phyloP scores from a whole-genome alignment of 2,888 invertebrate genomes.

The Lepidochrysops patricia region DNA sequence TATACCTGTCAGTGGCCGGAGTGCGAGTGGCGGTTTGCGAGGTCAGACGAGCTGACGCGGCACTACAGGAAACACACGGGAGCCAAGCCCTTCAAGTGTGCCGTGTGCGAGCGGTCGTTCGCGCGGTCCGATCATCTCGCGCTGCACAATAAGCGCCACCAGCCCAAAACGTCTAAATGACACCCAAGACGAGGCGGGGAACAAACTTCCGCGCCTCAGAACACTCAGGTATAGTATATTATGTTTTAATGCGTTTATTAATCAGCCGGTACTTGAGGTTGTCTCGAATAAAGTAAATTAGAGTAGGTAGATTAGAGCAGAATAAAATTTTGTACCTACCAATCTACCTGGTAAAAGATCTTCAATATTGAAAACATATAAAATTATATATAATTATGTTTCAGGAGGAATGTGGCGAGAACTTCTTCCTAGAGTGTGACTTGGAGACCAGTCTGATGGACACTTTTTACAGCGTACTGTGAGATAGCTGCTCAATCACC shows the following conservation, averaged over 20 bases:
- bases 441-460: conserved; percentile 64
- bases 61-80: conserved; percentile 98
- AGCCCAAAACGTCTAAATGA: conserved; percentile 90
- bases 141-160: conserved; percentile 96
- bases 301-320: too few relatives aligned
- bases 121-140: conserved; percentile 96
- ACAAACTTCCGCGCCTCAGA: conserved; percentile 51
- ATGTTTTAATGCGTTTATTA: too few relatives aligned
- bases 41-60: conserved; percentile 95
- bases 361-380: too few relatives aligned
- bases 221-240: conserved; percentile 42
- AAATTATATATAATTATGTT: too few relatives aligned
- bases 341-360: too few relatives aligned
- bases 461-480: conserved; percentile 64
- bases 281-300: too few relatives aligned
- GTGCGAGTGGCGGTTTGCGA: conserved; percentile 97
- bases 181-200: conserved; percentile 66
- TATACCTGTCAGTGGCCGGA: conserved; percentile 98
- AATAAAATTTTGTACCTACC: too few relatives aligned
- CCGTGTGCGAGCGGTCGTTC: conserved; percentile 95
- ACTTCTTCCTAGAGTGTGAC: conserved; percentile 65
- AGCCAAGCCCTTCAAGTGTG: conserved; percentile 96
- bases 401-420: conserved; percentile 65
- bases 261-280: too few relatives aligned
- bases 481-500: conserved; percentile 28